Conservation (phyloP, 2,888 invertebrate genomes). For the Yponomeuta sedellus region DNA sequence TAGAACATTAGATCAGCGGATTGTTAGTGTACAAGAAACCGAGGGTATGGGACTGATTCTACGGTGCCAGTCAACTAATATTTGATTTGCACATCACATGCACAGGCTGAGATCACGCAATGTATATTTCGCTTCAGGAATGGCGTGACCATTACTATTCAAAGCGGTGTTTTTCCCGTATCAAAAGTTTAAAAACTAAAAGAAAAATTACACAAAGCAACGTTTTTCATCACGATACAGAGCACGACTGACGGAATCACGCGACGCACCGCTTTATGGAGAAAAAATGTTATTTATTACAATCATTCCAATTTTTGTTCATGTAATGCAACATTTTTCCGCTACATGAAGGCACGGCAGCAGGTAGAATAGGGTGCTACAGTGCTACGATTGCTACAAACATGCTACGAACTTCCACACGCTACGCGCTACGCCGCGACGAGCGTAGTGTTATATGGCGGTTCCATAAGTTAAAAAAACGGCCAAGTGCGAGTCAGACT, state of each 20-base stretch:
- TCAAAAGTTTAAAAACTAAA: not conserved
- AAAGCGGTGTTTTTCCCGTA: not conserved
- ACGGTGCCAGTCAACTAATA: too few relatives aligned
- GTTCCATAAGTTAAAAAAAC: too few relatives aligned
- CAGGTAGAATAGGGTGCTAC: not conserved
- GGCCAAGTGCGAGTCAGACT: too few relatives aligned
- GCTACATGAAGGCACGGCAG: not conserved
- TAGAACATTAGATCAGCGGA: too few relatives aligned
- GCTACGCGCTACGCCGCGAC: not conserved
- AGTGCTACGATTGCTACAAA: slow-evolving; percentile 15
- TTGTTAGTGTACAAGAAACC: too few relatives aligned
- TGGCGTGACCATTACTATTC: too few relatives aligned
- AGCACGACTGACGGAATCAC: not conserved
- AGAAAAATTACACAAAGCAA: not conserved
- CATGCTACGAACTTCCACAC: not conserved
- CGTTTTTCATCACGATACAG: not conserved
- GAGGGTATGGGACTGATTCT: too few relatives aligned
- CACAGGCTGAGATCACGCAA: too few relatives aligned
- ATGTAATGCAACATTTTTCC: slow-evolving; percentile 5
- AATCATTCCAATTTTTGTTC: not conserved
- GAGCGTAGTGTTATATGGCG: too few relatives aligned
- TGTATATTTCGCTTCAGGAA: too few relatives aligned
- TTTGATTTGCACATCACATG: too few relatives aligned
- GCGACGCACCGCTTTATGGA: slow-evolving; percentile 6
- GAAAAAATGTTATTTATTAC: slow-evolving; percentile 6